phyloP scores from a whole-genome alignment of 2,888 invertebrate species.

The Stratiomys singularior region DNA sequence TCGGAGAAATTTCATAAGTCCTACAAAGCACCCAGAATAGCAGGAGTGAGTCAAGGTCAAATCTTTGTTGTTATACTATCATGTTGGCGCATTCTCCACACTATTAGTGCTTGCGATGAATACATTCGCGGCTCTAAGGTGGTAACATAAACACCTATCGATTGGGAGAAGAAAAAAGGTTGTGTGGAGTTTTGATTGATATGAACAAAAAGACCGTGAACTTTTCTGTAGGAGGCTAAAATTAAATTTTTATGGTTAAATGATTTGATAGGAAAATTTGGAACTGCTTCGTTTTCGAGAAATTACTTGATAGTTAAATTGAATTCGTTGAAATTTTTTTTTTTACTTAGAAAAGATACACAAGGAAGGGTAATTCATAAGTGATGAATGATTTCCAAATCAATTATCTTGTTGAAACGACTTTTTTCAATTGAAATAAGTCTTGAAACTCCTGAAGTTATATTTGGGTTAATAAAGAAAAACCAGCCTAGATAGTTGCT shows the following conservation, averaged over 20 bases:
- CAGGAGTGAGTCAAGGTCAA: slow-evolving; percentile 34
- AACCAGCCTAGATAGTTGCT: too few relatives aligned
- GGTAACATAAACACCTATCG: background rate
- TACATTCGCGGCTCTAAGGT: background rate
- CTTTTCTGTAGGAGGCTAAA: background rate
- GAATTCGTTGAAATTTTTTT: too few relatives aligned
- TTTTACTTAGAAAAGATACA: too few relatives aligned
- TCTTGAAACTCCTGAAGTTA: too few relatives aligned
- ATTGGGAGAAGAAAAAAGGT: background rate
- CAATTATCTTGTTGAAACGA: too few relatives aligned
- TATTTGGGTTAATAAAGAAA: too few relatives aligned
- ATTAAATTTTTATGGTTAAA: background rate
- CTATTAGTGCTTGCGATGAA: background rate
- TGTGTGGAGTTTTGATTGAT: background rate
- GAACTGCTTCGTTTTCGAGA: background rate
- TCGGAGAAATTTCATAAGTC: slow-evolving; percentile 37
- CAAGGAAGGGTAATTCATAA: too few relatives aligned
- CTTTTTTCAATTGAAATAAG: too few relatives aligned
- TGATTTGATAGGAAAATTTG: background rate
- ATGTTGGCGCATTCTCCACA: background rate
- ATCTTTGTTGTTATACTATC: background rate
- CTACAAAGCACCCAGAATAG: background rate
- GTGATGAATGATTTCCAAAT: too few relatives aligned
- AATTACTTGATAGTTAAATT: background rate
- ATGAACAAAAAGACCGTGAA: background rate